Evolutionary conservation across 2,888 invertebrate species (phyloP).

Genomic region (Chrysolina haemoptera): DNA sequence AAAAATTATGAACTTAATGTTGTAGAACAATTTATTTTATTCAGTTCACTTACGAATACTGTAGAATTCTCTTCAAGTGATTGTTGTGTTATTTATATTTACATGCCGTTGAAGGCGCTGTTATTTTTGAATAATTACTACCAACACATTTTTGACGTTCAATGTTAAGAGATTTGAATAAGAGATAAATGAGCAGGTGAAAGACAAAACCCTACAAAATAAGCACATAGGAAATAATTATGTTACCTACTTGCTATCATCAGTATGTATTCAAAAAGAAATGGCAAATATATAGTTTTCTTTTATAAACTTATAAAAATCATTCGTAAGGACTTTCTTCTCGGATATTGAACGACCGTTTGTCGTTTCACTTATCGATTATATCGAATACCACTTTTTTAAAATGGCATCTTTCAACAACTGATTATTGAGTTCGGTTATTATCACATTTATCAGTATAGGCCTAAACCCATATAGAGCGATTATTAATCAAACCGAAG

Average conservation of each 20-base stretch:
- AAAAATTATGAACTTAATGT: too few relatives aligned
- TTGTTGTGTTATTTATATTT: too few relatives aligned
- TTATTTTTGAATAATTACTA: too few relatives aligned
- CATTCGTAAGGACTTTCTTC: constrained; percentile 45
- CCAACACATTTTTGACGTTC: too few relatives aligned
- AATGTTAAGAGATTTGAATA: too few relatives aligned
- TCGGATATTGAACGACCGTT: constrained; percentile 13
- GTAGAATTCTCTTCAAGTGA: too few relatives aligned
- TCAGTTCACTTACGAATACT: too few relatives aligned
- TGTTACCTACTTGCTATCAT: not conserved
- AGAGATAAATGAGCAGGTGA: too few relatives aligned
- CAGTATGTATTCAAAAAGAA: constrained; percentile 4
- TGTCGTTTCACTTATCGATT: not conserved
- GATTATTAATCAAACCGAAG: constrained; percentile 66
- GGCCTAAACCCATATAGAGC: constrained; percentile 44
- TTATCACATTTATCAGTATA: constrained; percentile 56
- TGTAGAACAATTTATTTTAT: too few relatives aligned
- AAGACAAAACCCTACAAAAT: too few relatives aligned
- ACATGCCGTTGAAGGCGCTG: too few relatives aligned
- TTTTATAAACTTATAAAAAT: constrained; percentile 29
- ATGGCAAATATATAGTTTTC: not conserved
- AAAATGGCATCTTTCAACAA: constrained; percentile 31
- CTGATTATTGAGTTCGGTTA: constrained; percentile 40
- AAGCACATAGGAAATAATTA: too few relatives aligned
- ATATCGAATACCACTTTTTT: constrained; percentile 28